phyloP scores from a whole-genome alignment of 53 echinoderm and acorn worm genomes.

The Astropecten irregularis region DNA sequence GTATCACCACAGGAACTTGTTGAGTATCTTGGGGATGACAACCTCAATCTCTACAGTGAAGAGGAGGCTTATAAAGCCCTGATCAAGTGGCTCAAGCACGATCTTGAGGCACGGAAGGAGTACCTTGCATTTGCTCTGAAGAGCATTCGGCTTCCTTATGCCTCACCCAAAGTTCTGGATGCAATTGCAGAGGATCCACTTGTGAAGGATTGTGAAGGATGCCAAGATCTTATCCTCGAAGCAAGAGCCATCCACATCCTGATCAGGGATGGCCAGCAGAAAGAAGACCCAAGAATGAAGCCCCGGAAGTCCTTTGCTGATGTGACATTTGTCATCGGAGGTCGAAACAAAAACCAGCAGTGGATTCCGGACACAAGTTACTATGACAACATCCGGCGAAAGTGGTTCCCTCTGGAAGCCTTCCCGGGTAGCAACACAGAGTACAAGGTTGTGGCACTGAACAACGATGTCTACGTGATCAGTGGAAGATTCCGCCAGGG shows the following conservation, averaged over 20 bases:
- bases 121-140: slow-evolving; percentile 72
- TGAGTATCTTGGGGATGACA: slow-evolving; percentile 93
- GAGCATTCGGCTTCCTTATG: slow-evolving; percentile 84
- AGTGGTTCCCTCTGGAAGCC: slow-evolving; percentile 86
- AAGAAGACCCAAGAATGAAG: slow-evolving; percentile 74
- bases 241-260: slow-evolving; percentile 83
- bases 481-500: slow-evolving; percentile 72
- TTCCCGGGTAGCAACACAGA: slow-evolving; percentile 76
- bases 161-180: slow-evolving; percentile 73
- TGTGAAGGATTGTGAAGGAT: slow-evolving; percentile 71
- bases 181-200: slow-evolving; percentile 70
- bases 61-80: slow-evolving; percentile 91
- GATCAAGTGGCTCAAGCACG: slow-evolving; percentile 86
- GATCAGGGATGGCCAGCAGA: slow-evolving; percentile 84
- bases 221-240: slow-evolving; percentile 81
- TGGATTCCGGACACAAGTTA: slow-evolving; percentile 95
- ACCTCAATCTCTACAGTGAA: slow-evolving; percentile 82
- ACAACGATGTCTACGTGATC: slow-evolving; percentile 91
- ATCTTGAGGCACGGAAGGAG: slow-evolving; percentile 70
- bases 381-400: slow-evolving; percentile 84
- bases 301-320: slow-evolving; percentile 85
- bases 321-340: slow-evolving; percentile 90
- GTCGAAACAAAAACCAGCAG: slow-evolving; percentile 83
- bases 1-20: slow-evolving; percentile 77
- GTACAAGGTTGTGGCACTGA: slow-evolving; percentile 82